Conservation (phyloP, 2,888 invertebrate genomes). For the Drosophila villosipedis region DNA sequence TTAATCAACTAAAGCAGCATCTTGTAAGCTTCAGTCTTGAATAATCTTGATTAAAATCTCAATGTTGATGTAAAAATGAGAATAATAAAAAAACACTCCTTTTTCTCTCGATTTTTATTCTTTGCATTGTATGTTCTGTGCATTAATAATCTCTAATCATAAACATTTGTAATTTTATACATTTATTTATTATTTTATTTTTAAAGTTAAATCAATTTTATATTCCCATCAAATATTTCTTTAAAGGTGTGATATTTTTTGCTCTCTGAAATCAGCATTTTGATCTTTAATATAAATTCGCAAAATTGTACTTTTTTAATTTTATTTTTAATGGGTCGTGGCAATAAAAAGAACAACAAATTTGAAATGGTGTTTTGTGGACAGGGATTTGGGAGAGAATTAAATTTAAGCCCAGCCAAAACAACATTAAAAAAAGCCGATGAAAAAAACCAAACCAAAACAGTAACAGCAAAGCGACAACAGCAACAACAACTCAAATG, state of each 20-base stretch:
- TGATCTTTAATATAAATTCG: background rate
- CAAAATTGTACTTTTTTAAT: background rate
- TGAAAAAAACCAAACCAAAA: background rate
- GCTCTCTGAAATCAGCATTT: background rate
- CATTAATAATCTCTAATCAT: background rate
- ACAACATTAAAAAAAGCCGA: constrained; percentile 1
- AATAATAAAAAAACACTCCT: background rate
- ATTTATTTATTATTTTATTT: no score
- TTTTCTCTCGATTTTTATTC: background rate
- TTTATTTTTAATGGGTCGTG: background rate
- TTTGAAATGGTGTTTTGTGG: constrained; percentile 47
- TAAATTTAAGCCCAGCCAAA: constrained; percentile 66
- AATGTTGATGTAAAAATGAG: background rate
- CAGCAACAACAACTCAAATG: constrained; percentile 1
- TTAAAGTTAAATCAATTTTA: background rate
- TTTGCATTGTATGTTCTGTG: background rate
- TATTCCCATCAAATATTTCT: background rate
- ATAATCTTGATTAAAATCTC: no score
- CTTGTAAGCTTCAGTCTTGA: background rate
- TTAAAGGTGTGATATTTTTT: background rate
- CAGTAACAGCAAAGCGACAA: constrained; percentile 4
- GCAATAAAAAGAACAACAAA: constrained; percentile 9
- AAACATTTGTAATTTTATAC: background rate
- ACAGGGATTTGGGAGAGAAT: constrained; percentile 55
- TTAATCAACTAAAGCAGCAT: background rate